phyloP scores from a whole-genome alignment of 2,113 vertebrate species.

The Crotalus horridus region DNA sequence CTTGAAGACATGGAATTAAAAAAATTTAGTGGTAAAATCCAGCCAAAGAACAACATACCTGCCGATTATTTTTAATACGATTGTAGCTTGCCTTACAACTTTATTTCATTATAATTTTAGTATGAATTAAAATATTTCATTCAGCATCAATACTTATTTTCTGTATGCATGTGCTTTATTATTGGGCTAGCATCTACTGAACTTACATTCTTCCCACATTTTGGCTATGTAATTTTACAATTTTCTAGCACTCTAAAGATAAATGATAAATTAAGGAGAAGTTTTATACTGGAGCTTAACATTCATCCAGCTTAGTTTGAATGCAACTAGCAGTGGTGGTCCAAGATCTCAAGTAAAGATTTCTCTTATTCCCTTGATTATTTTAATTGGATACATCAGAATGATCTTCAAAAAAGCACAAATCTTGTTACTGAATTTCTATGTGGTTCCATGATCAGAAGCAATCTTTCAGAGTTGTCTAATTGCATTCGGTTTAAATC shows the following conservation, averaged over 20 bases:
- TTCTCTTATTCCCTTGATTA: background rate
- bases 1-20: constrained; percentile 61
- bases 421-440: background rate
- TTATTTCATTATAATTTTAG: background rate
- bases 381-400: background rate
- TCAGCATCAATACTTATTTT: background rate
- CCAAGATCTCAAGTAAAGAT: background rate
- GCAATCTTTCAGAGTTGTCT: background rate
- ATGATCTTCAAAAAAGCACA: background rate
- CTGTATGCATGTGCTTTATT: no score
- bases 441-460: background rate
- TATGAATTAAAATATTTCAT: background rate
- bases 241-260: background rate
- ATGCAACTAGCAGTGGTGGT: background rate
- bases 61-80: background rate
- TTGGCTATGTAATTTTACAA: background rate
- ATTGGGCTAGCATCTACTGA: background rate
- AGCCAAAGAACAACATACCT: background rate
- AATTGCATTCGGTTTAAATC: background rate
- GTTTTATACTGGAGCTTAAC: background rate
- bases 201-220: background rate
- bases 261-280: background rate
- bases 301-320: background rate
- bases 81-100: background rate
- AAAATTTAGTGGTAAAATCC: background rate